Conservation (phyloP, 2,113 vertebrate species). For the Nettapus auritus region DNA sequence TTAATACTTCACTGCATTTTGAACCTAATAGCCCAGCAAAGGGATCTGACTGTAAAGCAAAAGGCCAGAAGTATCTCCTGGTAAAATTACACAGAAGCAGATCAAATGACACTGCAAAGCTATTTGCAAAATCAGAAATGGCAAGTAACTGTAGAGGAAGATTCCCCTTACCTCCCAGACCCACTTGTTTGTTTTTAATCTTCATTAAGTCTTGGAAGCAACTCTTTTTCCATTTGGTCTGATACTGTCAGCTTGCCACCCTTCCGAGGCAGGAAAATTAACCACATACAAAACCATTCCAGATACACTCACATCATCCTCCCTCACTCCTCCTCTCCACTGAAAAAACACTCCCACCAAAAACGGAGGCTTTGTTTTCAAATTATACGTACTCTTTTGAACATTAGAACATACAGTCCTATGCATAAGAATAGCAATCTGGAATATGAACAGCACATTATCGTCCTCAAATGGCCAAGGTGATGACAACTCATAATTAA, state of each 20-base stretch:
- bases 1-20: constrained; percentile 69
- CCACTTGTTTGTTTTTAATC: constrained; percentile 42
- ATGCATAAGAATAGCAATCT: constrained; percentile 26
- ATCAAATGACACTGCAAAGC: neutral
- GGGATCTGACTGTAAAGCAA: constrained; percentile 51
- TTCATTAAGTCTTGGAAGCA: constrained; percentile 35
- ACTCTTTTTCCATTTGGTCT: constrained; percentile 4
- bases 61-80: constrained; percentile 68
- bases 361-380: neutral
- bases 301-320: neutral
- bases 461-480: constrained; percentile 43
- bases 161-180: neutral
- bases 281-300: neutral
- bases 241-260: neutral
- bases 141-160: constrained; percentile 6
- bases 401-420: neutral
- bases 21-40: constrained; percentile 54
- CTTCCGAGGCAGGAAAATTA: constrained; percentile 15
- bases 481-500: constrained; percentile 72
- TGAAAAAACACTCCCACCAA: neutral
- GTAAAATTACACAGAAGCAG: constrained; percentile 55
- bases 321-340: neutral
- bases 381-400: constrained; percentile 1
- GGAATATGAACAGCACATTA: constrained; percentile 47
- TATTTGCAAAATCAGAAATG: constrained; percentile 52